Evolutionary conservation across 2,888 invertebrate species (phyloP), one percentile per base, ranked within the genome.

Genomic region (Oasisia sp.): DNA sequence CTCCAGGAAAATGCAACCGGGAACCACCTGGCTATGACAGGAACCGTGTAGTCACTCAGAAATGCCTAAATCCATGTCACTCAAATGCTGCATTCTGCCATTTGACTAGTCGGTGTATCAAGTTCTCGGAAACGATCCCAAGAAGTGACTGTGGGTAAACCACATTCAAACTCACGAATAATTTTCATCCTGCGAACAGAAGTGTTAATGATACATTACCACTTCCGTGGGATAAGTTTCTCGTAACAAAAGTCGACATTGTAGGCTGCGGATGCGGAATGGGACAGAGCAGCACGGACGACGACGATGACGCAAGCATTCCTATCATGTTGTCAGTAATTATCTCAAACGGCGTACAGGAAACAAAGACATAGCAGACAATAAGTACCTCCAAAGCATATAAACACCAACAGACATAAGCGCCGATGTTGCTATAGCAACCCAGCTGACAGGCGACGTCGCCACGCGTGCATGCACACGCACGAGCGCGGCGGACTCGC

Each of bases 91-190:
- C 27, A 19, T 74, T 74, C 74, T 74, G 74, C 74, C 74, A 74
- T 74, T 7, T 74, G 74, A 74, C 74, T 74, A 74, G 74, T 74
- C 74, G n/a, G 74, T n/a, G 27, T 19, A 74, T 27, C 74, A 74
- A n/a, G 19, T 74, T n/a, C 74, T 74, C 27, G 5, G 27, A 74
- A 74, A 74, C 74, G 74, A 74, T 74, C 27, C n/a, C 74, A 74
- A 74, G 27, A 74, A 74, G 27, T 74, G 27, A 74, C 74, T 9
- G 14, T 27, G 19, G 74, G 27, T 74, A 27, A 74, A 92, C 92
- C 92, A 92, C 92, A 92, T 92, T 92, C 92, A 92, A 92, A 92
- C 91, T 92, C 91, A 92, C 92, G 92, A 92, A 92, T 92, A 89
- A 92, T 92, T 92, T 91, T 91, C 90, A 58, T 92, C 92, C 89